A percentile compares a stretch with the other conserved stretches of the same genome.
Conservation (phyloP, 2,113 vertebrate genomes). For the Phoenicopterus ruber region DNA sequence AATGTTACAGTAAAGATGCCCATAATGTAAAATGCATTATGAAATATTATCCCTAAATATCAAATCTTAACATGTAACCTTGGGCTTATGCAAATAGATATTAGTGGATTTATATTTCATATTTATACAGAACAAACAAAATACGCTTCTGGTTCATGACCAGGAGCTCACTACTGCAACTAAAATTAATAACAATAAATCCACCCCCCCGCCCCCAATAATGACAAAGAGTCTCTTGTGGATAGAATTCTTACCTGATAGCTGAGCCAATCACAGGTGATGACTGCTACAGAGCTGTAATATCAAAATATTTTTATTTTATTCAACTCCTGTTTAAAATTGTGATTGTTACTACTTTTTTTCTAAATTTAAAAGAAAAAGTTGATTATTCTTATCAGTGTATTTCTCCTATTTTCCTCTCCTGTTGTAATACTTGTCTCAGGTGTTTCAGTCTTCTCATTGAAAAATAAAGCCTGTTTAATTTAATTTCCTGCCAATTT, state of each 20-base stretch:
- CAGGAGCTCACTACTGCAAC: not conserved
- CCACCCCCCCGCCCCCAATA: no score
- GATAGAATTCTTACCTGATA: not conserved
- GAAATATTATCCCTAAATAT: not conserved
- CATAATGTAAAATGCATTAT: conserved; percentile 8
- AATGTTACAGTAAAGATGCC: conserved; percentile 40
- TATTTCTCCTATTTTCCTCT: not conserved
- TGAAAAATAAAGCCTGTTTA: conserved; percentile 4
- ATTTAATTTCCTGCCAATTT: not conserved
- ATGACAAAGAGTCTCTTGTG: not conserved
- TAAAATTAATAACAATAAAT: not conserved
- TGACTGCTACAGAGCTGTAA: not conserved
- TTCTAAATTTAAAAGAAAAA: not conserved
- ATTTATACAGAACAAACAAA: not conserved
- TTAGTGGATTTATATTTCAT: not conserved
- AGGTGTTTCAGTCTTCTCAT: not conserved
- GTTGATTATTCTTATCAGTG: not conserved
- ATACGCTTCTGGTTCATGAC: not conserved
- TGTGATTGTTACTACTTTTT: not conserved
- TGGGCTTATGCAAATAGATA: not conserved
- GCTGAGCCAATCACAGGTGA: not conserved
- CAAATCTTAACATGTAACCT: not conserved
- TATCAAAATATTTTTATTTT: not conserved
- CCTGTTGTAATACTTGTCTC: not conserved
- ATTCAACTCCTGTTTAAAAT: not conserved